Conservation (phyloP, 2,888 invertebrate species). For the Luperina testacea region DNA sequence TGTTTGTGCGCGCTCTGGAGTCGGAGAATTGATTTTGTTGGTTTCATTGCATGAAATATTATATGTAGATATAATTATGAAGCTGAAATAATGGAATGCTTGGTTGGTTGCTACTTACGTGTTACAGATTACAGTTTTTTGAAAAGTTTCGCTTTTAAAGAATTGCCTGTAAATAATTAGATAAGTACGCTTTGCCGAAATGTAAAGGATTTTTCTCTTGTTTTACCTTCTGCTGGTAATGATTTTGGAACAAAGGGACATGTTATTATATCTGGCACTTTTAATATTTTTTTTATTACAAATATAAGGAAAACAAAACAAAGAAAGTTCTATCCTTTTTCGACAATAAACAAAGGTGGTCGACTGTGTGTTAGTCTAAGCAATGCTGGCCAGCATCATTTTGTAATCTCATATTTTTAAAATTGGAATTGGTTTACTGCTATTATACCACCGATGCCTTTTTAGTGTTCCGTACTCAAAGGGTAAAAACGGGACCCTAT, state of each 20-base stretch:
- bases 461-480: background rate
- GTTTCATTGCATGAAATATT: conserved; percentile 34
- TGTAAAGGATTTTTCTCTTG: background rate
- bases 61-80: conserved; percentile 8
- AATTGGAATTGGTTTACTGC: background rate
- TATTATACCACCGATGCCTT: background rate
- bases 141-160: background rate
- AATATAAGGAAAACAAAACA: background rate
- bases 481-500: too few species aligned
- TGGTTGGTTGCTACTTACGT: background rate
- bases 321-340: fast-evolving
- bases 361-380: background rate
- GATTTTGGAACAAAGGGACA: background rate
- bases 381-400: background rate
- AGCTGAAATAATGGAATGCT: conserved; percentile 11
- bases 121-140: background rate
- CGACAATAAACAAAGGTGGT: background rate
- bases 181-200: background rate
- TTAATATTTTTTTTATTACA: background rate
- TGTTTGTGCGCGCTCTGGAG: conserved; percentile 38
- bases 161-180: background rate
- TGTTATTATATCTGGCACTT: too few species aligned
- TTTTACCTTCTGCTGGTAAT: background rate
- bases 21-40: conserved; percentile 43
- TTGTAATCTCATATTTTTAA: too few species aligned